Base-by-base conservation (phyloP, 2,797 vertebrate species). In the Sebastiscus tertius region DNA sequence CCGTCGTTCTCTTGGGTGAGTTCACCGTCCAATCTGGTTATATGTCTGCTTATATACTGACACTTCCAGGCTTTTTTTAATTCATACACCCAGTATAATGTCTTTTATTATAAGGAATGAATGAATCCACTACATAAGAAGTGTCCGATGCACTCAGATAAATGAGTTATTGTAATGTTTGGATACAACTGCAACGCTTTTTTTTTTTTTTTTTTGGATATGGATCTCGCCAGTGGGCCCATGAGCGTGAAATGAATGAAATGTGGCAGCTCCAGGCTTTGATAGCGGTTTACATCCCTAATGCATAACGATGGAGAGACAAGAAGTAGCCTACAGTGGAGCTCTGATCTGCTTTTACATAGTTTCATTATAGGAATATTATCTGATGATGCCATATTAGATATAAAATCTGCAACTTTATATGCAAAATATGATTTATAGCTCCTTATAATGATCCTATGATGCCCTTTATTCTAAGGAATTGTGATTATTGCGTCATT, bases 1-100 rank as follows among this genome's bases (percentile, higher is more conserved):
- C 88, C 87, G 90, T 89, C 92, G 74, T 92, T 94, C 88, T 94
- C 88, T 88, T 90, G 85, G 94, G 95, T 96, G 92, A 96, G 95
- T 96, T 90, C 64, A 69, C 66, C 77, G 68, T 85, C 75, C 82
- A 31, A 46, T 63, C 81, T 64, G 81, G 34, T 39, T 39, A 39
- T 39, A 39, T 39, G 36, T 72, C 73, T 74, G 77, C 73, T 69
- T 34, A 20, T 79, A 46, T 63, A 22, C 75, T 71, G 63, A 58
- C 76, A 86, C 81, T 87, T 88, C 12, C 67, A 27, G 29, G 62
- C 14, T n/a, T 52, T 52, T 49, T 42, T 67, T 24, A 24, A 55
- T 82, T 42, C 54, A 26, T 9, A 61, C 49, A 66, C 14, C 55
- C 74, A 65, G 5, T 22, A 27, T 39, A 27, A 80, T 42, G 79